Conservation (phyloP, 2,113 vertebrate genomes). For the Lycaon pictus region DNA sequence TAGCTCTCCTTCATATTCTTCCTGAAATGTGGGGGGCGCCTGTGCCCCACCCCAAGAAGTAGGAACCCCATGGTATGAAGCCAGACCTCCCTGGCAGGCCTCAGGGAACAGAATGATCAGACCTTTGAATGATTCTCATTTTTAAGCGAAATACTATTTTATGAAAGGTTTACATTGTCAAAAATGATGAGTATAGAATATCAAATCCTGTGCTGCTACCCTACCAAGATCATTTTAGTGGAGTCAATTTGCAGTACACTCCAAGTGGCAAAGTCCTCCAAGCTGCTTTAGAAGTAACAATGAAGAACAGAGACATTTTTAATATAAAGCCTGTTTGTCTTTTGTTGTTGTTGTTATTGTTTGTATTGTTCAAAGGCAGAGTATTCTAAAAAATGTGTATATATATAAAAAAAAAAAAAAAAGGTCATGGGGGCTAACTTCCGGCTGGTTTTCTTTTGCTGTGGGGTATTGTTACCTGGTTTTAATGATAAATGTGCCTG, state of each 20-base stretch:
- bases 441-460: constrained; percentile 83
- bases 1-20: neutral
- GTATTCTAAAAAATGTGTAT: constrained; percentile 78
- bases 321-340: constrained; percentile 84
- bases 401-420: constrained; percentile 66
- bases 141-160: constrained; percentile 85
- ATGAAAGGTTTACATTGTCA: constrained; percentile 89
- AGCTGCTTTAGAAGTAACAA: constrained; percentile 89
- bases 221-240: constrained; percentile 84
- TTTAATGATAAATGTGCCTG: constrained; percentile 68
- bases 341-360: constrained; percentile 80
- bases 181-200: constrained; percentile 79
- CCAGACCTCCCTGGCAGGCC: constrained; percentile 70
- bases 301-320: constrained; percentile 85
- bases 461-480: constrained; percentile 50
- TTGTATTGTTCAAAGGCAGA: constrained; percentile 78
- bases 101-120: constrained; percentile 83
- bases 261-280: constrained; percentile 80
- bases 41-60: neutral
- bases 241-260: constrained; percentile 83
- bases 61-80: constrained; percentile 41
- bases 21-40: neutral
- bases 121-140: constrained; percentile 85
- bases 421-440: constrained; percentile 77
- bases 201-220: constrained; percentile 89